These are phyloP conservation scores for Aricia agestis DNA, from an alignment of 1,140 invertebrate genomes.

Conservation along the genomic window DNA sequence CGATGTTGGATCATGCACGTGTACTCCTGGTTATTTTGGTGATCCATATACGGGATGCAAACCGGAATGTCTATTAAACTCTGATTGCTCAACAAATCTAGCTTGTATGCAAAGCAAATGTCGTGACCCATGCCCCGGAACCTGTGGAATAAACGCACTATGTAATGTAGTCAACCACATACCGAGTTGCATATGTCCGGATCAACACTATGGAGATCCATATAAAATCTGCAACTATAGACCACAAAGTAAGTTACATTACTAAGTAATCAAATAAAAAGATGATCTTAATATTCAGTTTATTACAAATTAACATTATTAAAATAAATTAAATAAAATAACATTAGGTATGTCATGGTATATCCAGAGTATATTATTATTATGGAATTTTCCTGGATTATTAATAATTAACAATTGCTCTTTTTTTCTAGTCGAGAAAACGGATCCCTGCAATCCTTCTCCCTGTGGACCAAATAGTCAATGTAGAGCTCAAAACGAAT, in stretches of 20 bases:
- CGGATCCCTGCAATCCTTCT: conserved; percentile 60
- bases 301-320: too few relatives aligned
- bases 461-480: conserved; percentile 81
- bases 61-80: conserved; percentile 78
- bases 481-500: conserved; percentile 67
- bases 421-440: conserved; percentile 47
- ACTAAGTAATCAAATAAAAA: neutral
- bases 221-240: conserved; percentile 74
- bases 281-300: too few relatives aligned
- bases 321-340: too few relatives aligned
- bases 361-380: too few relatives aligned
- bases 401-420: neutral
- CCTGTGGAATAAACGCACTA: conserved; percentile 81
- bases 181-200: conserved; percentile 83
- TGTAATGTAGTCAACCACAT: conserved; percentile 83
- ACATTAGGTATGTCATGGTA: too few relatives aligned
- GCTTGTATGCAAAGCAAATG: conserved; percentile 79
- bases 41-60: conserved; percentile 84
- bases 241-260: conserved; percentile 75
- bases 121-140: conserved; percentile 77
- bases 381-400: too few relatives aligned
- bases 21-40: conserved; percentile 84
- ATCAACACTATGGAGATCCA: conserved; percentile 88
- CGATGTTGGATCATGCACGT: conserved; percentile 83
- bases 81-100: conserved; percentile 75